Base-by-base conservation (phyloP, 2,888 invertebrate genomes). In the Chloroclystis v-ata region DNA sequence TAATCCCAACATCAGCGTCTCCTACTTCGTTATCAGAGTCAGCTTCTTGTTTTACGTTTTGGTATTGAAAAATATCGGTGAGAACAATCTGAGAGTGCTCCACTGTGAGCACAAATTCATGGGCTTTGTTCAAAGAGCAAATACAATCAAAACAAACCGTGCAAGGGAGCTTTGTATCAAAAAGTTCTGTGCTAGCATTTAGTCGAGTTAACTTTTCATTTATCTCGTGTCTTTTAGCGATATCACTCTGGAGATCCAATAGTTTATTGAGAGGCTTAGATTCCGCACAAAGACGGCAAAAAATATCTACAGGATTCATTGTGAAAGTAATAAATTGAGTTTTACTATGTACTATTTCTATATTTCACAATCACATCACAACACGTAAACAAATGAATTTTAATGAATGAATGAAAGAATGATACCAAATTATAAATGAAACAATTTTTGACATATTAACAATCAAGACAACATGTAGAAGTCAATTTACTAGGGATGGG, bases 71-170 rank as follows among this genome's bases (percentile, higher is more conserved):
- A 28, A 72, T 50, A 26, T 66, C 59, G 12, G 54, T 59, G 28
- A 82, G 45, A 0, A 65, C 52, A 0, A 35, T 50, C 54, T 83
- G 82, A 0, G 82, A 78, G 11, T 59, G 61, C 44, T 83, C 74
- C 10, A 84, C 60, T 1, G 58, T 49, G 5, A 59, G 38, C 9
- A 81, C 65, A 43, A 84, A 81, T 2, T 75, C 69, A 43, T 62
- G 72, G 5, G 78, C 75, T 35, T 60, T 71, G 25, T 80, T 68
- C 26, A 82, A 54, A 1, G 67, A 54, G 28, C 56, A 55, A 1
- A 72, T 47, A 64, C 82, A 83, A 1, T 62, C 50, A 11, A 72
- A 65, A 65, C 82, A 83, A 6, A 79, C 71, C 2, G 71, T 71
- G 61, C 65, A 72, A 4, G 81, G 76, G 4, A 80, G 54, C 26